Evolutionary conservation across 2,888 invertebrate species (phyloP), one percentile per base, ranked within the genome.

Genomic region (Hoplodrina blanda): DNA sequence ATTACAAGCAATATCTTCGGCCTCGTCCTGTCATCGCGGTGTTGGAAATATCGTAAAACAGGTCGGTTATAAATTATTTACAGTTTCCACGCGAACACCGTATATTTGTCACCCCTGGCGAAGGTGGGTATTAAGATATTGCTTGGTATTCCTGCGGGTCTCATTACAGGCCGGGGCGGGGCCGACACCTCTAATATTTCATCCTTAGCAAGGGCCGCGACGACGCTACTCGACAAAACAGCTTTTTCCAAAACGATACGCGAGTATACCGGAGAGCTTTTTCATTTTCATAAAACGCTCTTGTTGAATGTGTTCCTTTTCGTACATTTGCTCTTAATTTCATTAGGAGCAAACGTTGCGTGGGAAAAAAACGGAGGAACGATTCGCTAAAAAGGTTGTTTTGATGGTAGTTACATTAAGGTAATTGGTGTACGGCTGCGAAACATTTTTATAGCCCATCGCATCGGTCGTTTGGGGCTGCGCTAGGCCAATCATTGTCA

Each of bases 71-170:
- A 95, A 95, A 95, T 95, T 94, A 95, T 95, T 92, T 92, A 94
- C 94, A 90, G 91, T 94, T 94, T 91, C 90, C 90, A 90, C 91
- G 91, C 93, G 88, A 93, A 93, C 90, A 88, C 86, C 86, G 90
- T 89, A 92, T 93, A 94, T 95, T 95, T 95, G 95, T 96, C 95
- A 95, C 93, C 90, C 88, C 87, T 88, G 91, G 91, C 91, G 90
- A 89, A 88, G 93, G 91, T 90, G 88, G 91, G 92, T 95, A 95
- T 95, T 95, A 96, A 93, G 95, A 95, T 95, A 95, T 95, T 95
- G 94, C 95, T 92, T 90, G 91, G 91, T 94, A 94, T 93, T 94
- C 96, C 95, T 91, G 83, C 82, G 95, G 94, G 95, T 86, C 95
- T 96, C 95, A 94, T 95, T 95, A 95, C 90, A 83, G 87, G 88